Evolutionary conservation across 2,888 invertebrate genomes (phyloP), one percentile per base, ranked within the genome.

Genomic region (Sinelater perroti): DNA sequence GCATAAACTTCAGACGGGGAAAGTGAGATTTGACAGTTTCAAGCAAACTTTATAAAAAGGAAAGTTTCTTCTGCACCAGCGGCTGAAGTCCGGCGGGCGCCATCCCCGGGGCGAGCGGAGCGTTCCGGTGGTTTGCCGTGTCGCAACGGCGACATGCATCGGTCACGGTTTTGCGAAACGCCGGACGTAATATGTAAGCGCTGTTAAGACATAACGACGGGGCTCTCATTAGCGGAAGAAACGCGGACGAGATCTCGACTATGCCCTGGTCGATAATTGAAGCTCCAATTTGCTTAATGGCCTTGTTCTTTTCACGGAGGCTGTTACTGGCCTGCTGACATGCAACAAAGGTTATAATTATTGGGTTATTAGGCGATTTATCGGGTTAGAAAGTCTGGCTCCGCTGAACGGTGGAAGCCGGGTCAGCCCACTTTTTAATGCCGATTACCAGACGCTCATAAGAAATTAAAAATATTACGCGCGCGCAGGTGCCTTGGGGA

Each of bases 91-190:
- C n/a, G n/a, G n/a, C n/a, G n/a, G n/a, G n/a, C n/a, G n/a, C n/a
- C n/a, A n/a, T n/a, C n/a, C n/a, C n/a, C n/a, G n/a, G n/a, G n/a
- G n/a, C n/a, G n/a, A n/a, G n/a, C n/a, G n/a, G n/a, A n/a, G n/a
- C n/a, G 40, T 40, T 40, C 21, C 24, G 24, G 38, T 26, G 4
- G 1, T 26, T 13, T 18, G 40, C 26, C 40, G 40, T 24, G 40
- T 24, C 24, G 40, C 24, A 40, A 40, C 20, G 40, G 40, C 24
- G 24, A 40, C 24, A 14, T 40, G 40, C 40, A 40, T 40, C 24
- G 24, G 40, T 40, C 40, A 40, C 40, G 40, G 40, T 40, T 40
- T 40, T 40, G 40, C 24, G 10, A 40, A 40, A 40, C n/a, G 40
- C 24, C 7, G n/a, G n/a, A n/a, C n/a, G 16, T 13, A 40, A 40